Evolutionary conservation across 2,888 invertebrate genomes (phyloP), one percentile per base, ranked within the genome.

Genomic region (Criorhina ranunculi): DNA sequence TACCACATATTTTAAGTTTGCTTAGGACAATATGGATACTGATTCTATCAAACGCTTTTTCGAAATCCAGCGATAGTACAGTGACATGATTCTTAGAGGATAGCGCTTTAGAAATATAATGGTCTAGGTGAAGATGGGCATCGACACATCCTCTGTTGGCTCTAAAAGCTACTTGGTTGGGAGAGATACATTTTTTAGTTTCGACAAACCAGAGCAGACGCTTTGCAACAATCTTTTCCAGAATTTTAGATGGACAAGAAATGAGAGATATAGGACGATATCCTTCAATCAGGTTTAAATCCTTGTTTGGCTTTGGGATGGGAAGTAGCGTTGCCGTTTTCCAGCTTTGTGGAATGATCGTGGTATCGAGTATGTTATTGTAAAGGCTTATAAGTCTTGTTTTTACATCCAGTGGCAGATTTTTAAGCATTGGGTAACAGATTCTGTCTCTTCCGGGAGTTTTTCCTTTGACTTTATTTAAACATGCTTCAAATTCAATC

Each of bases 101-200:
- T n/a, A n/a, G n/a, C n/a, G n/a, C n/a, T n/a, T n/a, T n/a, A n/a
- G n/a, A n/a, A n/a, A n/a, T n/a, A n/a, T 35, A 73, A 33, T 76
- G 64, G 31, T 80, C 72, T 7, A 86, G 17, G 12, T 72, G 78
- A 5, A 79, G 12, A n/a, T 55, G 78, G 4, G 73, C 77, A 5
- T 78, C 83, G 6, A 73, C 35, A 8, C 64, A 78, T 24, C 70
- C 78, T 19, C 70, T 57, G 24, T 86, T 60, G 7, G 72, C 35
- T 66, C 75, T 81, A 19, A 81, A 81, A 5, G 76, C 86, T 0
- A 72, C 60, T 60, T 80, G 70, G 29, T 76, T 66, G 6, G 55
- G 24, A 5, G 11, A 8, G 8, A 66, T 37, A 1, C 37, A 19
- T n/a, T 77, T 67, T 51, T 78, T 73, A n/a, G 42, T 12, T 29